Evolutionary conservation across 2,113 vertebrate species (phyloP).

Genomic region (Gambusia holbrooki): DNA sequence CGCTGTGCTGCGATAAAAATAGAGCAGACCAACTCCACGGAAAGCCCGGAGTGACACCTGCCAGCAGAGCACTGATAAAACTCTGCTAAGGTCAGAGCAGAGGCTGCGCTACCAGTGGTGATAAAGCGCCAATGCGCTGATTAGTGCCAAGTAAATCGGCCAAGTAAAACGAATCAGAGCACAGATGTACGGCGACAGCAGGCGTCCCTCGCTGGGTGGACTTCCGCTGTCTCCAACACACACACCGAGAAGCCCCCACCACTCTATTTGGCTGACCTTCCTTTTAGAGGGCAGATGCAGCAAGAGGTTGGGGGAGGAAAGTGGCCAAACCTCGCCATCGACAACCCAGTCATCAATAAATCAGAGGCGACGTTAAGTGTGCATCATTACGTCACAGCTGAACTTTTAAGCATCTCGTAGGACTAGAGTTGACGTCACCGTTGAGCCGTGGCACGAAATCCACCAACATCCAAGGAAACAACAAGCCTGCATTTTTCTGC

Average conservation of each 20-base stretch:
- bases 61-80: slow-evolving; percentile 48
- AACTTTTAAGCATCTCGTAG: not conserved
- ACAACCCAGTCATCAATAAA: slow-evolving; percentile 50
- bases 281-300: slow-evolving; percentile 67
- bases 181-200: slow-evolving; percentile 74
- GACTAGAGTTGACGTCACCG: not conserved
- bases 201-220: slow-evolving; percentile 61
- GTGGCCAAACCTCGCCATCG: slow-evolving; percentile 46
- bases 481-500: slow-evolving; percentile 27
- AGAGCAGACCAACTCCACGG: not conserved
- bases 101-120: slow-evolving; percentile 34
- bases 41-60: slow-evolving; percentile 29
- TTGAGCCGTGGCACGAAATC: not conserved
- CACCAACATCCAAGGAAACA: not conserved
- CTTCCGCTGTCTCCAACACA: slow-evolving; percentile 67
- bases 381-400: not conserved
- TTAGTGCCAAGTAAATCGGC: slow-evolving; percentile 24
- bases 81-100: slow-evolving; percentile 57
- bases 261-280: slow-evolving; percentile 76
- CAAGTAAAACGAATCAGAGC: slow-evolving; percentile 50
- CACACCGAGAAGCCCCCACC: slow-evolving; percentile 56
- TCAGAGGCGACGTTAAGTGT: slow-evolving; percentile 10
- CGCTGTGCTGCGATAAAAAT: slow-evolving; percentile 34
- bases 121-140: slow-evolving; percentile 64
- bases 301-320: slow-evolving; percentile 45